phyloP scores from a whole-genome alignment of 1,140 invertebrate genomes.

The Caenorhabditis tropicalis region DNA sequence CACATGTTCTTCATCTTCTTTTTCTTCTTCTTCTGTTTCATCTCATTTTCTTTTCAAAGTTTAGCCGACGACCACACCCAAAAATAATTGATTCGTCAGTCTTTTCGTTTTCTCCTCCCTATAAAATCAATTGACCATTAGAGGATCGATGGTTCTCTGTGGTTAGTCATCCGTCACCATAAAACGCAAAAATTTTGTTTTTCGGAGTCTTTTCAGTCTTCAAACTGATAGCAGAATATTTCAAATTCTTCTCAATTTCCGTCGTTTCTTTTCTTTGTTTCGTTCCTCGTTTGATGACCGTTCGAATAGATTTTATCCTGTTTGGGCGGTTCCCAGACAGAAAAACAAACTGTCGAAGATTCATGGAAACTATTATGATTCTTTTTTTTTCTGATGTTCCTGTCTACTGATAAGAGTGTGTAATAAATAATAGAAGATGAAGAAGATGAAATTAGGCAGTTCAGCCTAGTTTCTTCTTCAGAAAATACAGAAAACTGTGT shows the following conservation, averaged over 20 bases:
- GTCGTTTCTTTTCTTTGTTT: background rate
- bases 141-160: background rate
- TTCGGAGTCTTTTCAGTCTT: background rate
- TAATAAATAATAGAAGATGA: background rate
- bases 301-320: background rate
- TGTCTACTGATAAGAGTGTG: conserved; percentile 29
- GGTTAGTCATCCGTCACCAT: background rate
- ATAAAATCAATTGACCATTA: conserved; percentile 35
- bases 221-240: background rate
- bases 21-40: background rate
- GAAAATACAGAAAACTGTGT: too few species aligned
- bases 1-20: conserved; percentile 13
- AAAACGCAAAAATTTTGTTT: background rate
- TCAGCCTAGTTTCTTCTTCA: background rate
- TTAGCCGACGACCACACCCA: conserved; percentile 1
- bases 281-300: background rate
- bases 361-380: background rate
- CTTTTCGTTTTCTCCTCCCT: background rate
- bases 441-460: background rate
- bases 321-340: background rate
- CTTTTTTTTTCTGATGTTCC: background rate
- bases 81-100: conserved; percentile 29
- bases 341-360: background rate
- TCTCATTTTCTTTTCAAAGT: conserved; percentile 2
- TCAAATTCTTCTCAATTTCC: background rate